A percentile compares a stretch with the other conserved stretches of the same genome.
Evolutionary conservation across 1,140 invertebrate genomes (phyloP).

Genomic region (Drosophila kikkawai): DNA sequence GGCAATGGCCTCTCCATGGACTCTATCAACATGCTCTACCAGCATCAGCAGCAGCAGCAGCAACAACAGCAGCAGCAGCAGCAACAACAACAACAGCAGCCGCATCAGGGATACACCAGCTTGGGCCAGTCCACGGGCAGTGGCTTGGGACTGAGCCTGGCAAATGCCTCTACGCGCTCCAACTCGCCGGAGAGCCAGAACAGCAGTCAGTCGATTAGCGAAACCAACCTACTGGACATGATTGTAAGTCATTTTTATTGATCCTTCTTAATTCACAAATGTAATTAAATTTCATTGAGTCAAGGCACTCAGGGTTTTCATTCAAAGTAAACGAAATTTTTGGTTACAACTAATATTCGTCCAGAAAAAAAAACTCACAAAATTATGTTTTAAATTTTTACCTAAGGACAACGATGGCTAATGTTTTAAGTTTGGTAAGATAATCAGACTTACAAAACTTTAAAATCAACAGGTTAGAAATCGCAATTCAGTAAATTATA

Average conservation of each 20-base stretch:
- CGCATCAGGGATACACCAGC: slow-evolving; percentile 58
- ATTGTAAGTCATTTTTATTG: slow-evolving; percentile 86
- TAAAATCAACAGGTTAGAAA: background rate
- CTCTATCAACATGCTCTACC: slow-evolving; percentile 76
- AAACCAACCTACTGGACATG: slow-evolving; percentile 88
- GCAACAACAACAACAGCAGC: slow-evolving; percentile 14
- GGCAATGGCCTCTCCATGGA: slow-evolving; percentile 75
- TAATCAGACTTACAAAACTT: background rate
- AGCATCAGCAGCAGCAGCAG: slow-evolving; percentile 52
- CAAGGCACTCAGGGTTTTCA: background rate
- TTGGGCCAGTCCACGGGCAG: slow-evolving; percentile 39
- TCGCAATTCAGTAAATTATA: no score
- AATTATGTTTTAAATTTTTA: slow-evolving; percentile 3
- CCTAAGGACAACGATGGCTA: slow-evolving; percentile 9
- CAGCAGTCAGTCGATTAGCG: slow-evolving; percentile 88
- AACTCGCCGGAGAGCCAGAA: slow-evolving; percentile 87
- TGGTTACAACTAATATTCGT: background rate
- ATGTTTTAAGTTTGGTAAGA: slow-evolving; percentile 6
- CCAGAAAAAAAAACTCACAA: background rate
- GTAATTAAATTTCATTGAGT: background rate
- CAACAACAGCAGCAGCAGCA: background rate
- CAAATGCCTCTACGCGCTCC: slow-evolving; percentile 86
- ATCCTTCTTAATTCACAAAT: background rate
- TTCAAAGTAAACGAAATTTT: background rate
- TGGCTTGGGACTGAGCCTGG: slow-evolving; percentile 61